A percentile compares a stretch with the other conserved stretches of the same genome.
These are phyloP conservation scores for Alloplasta piceator DNA, from an alignment of 2,888 invertebrate species.

Conservation along the genomic window DNA sequence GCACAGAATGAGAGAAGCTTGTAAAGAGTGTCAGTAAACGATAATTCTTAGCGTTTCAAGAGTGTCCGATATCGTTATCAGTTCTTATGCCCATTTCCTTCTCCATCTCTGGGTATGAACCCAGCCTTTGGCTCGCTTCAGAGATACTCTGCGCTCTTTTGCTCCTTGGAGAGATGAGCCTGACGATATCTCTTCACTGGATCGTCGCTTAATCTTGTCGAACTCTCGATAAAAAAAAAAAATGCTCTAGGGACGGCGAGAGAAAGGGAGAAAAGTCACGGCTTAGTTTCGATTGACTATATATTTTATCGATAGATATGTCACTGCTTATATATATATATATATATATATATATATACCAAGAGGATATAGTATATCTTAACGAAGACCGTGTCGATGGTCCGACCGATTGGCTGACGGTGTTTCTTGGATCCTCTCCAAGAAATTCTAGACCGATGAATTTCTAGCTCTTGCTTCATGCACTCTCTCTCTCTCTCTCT, in stretches of 20 bases:
- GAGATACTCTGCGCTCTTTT: conserved; percentile 41
- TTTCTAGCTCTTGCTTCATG: conserved; percentile 42
- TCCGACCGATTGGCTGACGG: conserved; percentile 61
- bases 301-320: conserved; percentile 9
- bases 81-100: conserved; percentile 22
- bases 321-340: not conserved
- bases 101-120: conserved; percentile 20
- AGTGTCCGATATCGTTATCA: conserved; percentile 27
- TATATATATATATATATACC: conserved; percentile 12
- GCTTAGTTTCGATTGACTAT: conserved; percentile 36
- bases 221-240: conserved; percentile 58
- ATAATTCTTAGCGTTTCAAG: conserved; percentile 8
- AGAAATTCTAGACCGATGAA: conserved; percentile 59
- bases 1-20: conserved; percentile 25
- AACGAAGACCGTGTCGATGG: conserved; percentile 63
- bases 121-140: conserved; percentile 22
- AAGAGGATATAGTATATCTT: conserved; percentile 40
- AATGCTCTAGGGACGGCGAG: conserved; percentile 44
- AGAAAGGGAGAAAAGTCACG: conserved; percentile 25
- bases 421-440: conserved; percentile 63
- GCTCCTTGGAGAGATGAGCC: conserved; percentile 53
- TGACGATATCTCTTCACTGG: conserved; percentile 56
- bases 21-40: conserved; percentile 37
- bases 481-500: conserved; percentile 29
- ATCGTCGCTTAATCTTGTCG: conserved; percentile 65